Base-by-base conservation (phyloP, 92 coral and sea anemone species). In the Isaurus tuberculatus region DNA sequence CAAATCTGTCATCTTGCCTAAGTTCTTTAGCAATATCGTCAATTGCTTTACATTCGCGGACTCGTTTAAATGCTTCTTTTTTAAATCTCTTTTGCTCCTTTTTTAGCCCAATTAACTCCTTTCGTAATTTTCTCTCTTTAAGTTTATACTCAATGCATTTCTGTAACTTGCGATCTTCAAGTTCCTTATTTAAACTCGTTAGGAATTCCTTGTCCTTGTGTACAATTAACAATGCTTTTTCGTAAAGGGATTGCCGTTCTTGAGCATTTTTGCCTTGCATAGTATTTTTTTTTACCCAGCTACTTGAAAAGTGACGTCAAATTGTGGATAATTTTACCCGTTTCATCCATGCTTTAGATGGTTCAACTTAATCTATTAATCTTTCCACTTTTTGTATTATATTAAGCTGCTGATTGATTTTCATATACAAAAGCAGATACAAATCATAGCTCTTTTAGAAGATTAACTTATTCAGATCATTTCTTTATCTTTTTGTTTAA, bases 21-120 rank as follows among this genome's bases (percentile, higher is more conserved):
- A 83, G 66, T 79, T 94, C 95, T 53, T 91, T 94, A 16, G 98
- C 95, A 27, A 91, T 60, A 61, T 94, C 98, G 30, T 94, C 95
- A 13, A 94, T 51, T 13, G 93, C 86, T 72, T 89, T 94, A 16
- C 79, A 83, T 2, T 89, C 91, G 29, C 64, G 63, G 20, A 80
- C 53, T 43, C 94, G 83, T 65, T 91, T 88, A 34, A 81, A 87
- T 14, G 98, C 91, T 79, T 94, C 95, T 32, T 84, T 79, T 37
- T 90, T 86, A 44, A 94, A 83, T 27, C 89, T 92, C 11, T 71
- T 74, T 48, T 91, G 93, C 44, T 94, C 95, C 30, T 80, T 89
- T 48, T 86, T 83, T 26, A 94, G 60, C 28, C 84, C 89, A 58
- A 92, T 83, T 51, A 94, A 73, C 65, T 94, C 95, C 65, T 89